A percentile compares a stretch with the other conserved stretches of the same genome.
Conservation (phyloP, 2,113 vertebrate species). For the Scartelaos histophorus region DNA sequence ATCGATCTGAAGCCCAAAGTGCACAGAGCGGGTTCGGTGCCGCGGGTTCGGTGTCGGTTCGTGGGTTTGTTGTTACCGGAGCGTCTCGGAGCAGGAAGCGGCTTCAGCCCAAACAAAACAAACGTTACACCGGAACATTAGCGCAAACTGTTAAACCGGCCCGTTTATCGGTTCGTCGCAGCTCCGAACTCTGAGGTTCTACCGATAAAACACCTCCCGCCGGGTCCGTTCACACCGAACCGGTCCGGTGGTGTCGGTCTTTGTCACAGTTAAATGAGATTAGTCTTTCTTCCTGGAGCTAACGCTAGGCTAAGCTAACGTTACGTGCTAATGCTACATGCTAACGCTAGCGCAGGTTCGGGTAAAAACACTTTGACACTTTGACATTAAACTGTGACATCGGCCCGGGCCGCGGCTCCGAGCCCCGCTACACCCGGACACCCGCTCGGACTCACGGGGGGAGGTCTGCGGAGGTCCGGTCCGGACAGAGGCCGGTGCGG, state of each 20-base stretch:
- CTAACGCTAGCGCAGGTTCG: slow-evolving; percentile 7
- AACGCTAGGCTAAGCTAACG: background rate
- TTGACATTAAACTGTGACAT: slow-evolving; percentile 33
- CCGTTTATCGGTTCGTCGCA: too few species aligned
- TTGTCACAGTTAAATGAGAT: background rate
- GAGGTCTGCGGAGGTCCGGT: background rate
- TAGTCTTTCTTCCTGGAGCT: background rate
- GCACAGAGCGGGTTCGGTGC: too few species aligned
- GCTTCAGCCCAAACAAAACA: too few species aligned
- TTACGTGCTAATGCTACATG: slow-evolving; percentile 64
- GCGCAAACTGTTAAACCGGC: too few species aligned
- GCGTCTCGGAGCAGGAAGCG: too few species aligned
- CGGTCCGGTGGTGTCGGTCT: background rate
- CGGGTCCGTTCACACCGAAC: too few species aligned
- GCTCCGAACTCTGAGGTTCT: too few species aligned
- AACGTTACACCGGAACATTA: too few species aligned
- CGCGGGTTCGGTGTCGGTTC: too few species aligned
- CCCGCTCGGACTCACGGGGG: slow-evolving; percentile 39
- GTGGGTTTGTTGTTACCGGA: too few species aligned
- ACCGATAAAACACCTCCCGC: too few species aligned
- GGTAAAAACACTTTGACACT: background rate
- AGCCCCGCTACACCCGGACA: background rate
- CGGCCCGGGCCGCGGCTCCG: background rate
- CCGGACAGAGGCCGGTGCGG: slow-evolving; percentile 44
- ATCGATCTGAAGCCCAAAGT: too few species aligned